Percentiles rank a stretch among this genome's conserved stretches.
Evolutionary conservation across 2,113 vertebrate genomes (phyloP).

Genomic region (Pipra filicauda): DNA sequence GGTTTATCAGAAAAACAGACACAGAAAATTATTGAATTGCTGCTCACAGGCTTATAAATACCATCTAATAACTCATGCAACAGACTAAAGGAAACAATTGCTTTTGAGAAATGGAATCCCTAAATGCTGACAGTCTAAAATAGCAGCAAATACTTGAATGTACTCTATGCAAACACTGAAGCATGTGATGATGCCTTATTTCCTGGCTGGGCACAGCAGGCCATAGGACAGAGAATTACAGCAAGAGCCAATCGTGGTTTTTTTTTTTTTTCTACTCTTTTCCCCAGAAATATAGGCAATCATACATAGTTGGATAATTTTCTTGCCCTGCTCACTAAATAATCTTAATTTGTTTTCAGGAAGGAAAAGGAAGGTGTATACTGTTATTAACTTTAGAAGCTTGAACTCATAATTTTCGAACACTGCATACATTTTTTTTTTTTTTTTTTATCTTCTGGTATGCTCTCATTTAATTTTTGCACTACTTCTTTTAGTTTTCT

Average conservation of each 20-base stretch:
- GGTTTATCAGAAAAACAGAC: neutral
- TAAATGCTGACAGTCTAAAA: neutral
- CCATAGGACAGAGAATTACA: neutral
- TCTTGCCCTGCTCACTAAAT: neutral
- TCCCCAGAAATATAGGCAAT: neutral
- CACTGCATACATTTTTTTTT: neutral
- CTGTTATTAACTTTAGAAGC: neutral
- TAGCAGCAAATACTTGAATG: neutral
- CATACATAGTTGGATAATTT: neutral
- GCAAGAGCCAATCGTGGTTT: neutral
- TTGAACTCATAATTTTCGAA: neutral
- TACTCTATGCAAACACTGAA: neutral
- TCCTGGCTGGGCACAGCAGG: neutral
- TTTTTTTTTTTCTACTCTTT: neutral
- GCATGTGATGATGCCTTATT: neutral
- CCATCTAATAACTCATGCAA: neutral
- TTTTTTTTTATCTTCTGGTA: neutral
- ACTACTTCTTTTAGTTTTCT: neutral
- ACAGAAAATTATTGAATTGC: neutral
- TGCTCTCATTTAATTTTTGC: neutral
- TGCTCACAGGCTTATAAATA: neutral
- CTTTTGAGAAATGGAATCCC: conserved; percentile 15
- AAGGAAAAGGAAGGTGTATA: neutral
- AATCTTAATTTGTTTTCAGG: neutral
- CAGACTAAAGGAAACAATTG: neutral